A percentile compares a stretch with the other conserved stretches of the same genome.
Evolutionary conservation across 2,888 invertebrate species (phyloP).

Genomic region (Ditula angustiorana): DNA sequence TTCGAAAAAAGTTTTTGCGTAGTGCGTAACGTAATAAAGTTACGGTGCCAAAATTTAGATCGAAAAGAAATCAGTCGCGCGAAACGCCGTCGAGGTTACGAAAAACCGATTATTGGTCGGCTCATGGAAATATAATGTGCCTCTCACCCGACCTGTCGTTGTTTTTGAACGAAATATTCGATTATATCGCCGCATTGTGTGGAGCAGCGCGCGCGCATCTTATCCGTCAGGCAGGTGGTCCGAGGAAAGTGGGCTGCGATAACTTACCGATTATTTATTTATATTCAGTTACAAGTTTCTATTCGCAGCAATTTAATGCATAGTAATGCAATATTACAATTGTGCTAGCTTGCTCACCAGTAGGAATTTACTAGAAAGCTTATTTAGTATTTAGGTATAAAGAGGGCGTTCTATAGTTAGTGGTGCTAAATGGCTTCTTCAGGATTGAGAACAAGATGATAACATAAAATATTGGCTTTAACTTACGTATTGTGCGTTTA

Average conservation of each 20-base stretch:
- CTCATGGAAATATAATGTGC: conserved; percentile 45
- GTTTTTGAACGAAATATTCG: conserved; percentile 46
- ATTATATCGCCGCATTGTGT: conserved; percentile 47
- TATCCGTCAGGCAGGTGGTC: conserved; percentile 53
- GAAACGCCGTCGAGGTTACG: conserved; percentile 41
- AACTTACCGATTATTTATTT: conserved; percentile 19
- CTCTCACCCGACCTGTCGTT: conserved; percentile 45
- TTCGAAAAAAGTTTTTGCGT: conserved; percentile 34
- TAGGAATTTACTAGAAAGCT: conserved; percentile 7
- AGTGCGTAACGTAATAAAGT: conserved; percentile 36
- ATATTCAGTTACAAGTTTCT: conserved; percentile 28
- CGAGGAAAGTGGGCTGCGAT: conserved; percentile 38
- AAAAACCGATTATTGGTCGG: conserved; percentile 48
- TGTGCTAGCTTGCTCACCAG: background rate
- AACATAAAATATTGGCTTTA: too few species aligned
- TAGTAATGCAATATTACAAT: conserved; percentile 9
- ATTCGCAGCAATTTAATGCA: conserved; percentile 14
- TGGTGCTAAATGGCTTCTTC: background rate
- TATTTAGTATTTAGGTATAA: background rate
- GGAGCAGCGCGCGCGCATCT: conserved; percentile 9
- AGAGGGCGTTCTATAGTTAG: background rate
- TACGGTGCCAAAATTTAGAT: conserved; percentile 38
- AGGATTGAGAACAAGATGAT: background rate
- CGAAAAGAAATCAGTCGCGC: conserved; percentile 45
- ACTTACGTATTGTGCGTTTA: too few species aligned